These are phyloP conservation scores for Cassiopea andromeda DNA, from an alignment of 30 jellyfish, hydroid and myxozoan species.

Conservation along the genomic window DNA sequence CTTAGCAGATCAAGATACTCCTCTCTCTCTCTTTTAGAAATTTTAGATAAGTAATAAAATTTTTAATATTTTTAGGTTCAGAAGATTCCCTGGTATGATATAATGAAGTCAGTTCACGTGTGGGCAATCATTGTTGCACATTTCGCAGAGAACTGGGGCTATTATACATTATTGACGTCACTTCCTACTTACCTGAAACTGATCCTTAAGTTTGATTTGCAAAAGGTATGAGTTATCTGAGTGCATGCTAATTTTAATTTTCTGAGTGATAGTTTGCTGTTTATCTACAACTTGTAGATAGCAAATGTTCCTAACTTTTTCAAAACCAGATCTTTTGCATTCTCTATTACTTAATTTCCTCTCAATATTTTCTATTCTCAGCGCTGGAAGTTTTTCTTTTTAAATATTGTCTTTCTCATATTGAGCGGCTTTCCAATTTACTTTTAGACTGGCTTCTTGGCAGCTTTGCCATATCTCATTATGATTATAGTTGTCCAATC, in stretches of 20 bases:
- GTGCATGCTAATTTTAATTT: too few species aligned
- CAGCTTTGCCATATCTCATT: constrained; percentile 85
- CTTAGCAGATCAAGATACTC: too few species aligned
- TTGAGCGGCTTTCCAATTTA: not conserved
- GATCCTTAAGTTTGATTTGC: constrained; percentile 72
- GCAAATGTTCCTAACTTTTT: too few species aligned
- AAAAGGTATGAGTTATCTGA: constrained; percentile 63
- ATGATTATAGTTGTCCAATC: constrained; percentile 82
- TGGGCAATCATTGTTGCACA: constrained; percentile 95
- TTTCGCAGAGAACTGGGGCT: constrained; percentile 89
- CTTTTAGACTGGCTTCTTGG: constrained; percentile 85
- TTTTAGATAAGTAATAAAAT: not conserved
- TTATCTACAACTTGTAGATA: too few species aligned
- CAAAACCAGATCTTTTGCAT: too few species aligned
- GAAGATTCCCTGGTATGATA: constrained; percentile 78
- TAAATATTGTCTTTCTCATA: too few species aligned
- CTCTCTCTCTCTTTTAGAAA: too few species aligned
- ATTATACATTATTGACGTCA: constrained; percentile 79
- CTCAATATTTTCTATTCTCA: too few species aligned
- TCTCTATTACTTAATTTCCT: too few species aligned
- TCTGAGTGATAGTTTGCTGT: too few species aligned
- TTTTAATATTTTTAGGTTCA: constrained; percentile 40
- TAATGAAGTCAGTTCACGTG: constrained; percentile 75
- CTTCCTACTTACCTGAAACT: constrained; percentile 87
- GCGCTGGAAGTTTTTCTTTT: too few species aligned